These are phyloP conservation scores for Macaca mulatta DNA, from an alignment of 2,113 vertebrate species.

Conservation along the genomic window DNA sequence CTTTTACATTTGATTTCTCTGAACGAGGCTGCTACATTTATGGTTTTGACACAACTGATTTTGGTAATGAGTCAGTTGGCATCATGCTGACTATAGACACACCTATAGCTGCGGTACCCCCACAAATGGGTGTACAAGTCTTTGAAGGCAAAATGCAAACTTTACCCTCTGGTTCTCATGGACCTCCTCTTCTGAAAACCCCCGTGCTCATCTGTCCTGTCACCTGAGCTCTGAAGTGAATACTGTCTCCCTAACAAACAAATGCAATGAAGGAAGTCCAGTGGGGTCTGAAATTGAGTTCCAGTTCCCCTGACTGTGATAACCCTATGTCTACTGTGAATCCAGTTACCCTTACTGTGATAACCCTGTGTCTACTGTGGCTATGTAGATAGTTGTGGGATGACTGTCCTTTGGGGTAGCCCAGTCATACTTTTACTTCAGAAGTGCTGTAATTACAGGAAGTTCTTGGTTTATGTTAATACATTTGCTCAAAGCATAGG, in stretches of 20 bases:
- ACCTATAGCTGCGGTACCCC: fast-evolving
- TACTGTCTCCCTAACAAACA: neutral
- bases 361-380: neutral
- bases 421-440: neutral
- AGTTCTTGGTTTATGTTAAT: slow-evolving; percentile 35
- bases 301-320: neutral
- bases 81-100: neutral
- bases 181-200: neutral
- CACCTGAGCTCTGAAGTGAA: neutral
- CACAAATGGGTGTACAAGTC: neutral
- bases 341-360: neutral
- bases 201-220: neutral
- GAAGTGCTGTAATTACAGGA: neutral
- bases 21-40: neutral
- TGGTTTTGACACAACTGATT: neutral
- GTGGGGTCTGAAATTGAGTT: neutral
- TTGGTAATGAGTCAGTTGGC: neutral
- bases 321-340: neutral
- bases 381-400: neutral
- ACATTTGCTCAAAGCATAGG: neutral
- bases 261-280: neutral
- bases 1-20: neutral
- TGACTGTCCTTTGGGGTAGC: neutral
- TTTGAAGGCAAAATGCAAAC: neutral
- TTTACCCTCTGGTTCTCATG: neutral